Base-by-base conservation (phyloP, 1,140 invertebrate species). In the Thaumetopoea pityocampa region DNA sequence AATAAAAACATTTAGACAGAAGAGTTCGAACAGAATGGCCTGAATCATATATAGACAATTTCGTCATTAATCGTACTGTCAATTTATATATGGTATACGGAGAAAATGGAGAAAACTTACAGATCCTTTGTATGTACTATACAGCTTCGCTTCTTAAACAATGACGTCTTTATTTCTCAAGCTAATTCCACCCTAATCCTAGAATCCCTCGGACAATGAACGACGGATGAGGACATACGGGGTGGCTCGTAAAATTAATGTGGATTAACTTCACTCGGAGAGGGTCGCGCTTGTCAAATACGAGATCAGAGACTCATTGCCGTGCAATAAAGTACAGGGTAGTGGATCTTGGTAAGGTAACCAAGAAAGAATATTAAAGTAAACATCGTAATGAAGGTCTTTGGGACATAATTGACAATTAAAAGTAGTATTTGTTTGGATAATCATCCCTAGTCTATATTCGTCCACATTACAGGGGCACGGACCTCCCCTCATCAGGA, bases 211-310 rank as follows among this genome's bases (percentile, higher is more conserved):
- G 35, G 51, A 51, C 52, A 51, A 47, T 51, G 47, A 49, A 22
- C 9, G 34, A 19, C 14, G 28, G 34, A 34, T 29, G 41, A 36
- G 18, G 14, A 33, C 16, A n/a, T n/a, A n/a, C n/a, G n/a, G n/a
- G n/a, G n/a, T n/a, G n/a, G 42, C 27, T 51, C 47, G 42, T 57
- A 48, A 57, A 57, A 45, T 51, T 57, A 48, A 57, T 57, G 48
- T 51, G 35, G 42, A 29, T 38, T 38, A 28, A 18, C 26, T 40
- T 18, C 19, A 28, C 6, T 38, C 28, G 5, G 5, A 11, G 17
- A 29, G 4, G 1, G 23, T 24, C 23, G 35, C 40, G 51, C 46
- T 54, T 54, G 41, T 50, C 51, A 54, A 54, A 54, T 24, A 30
- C 51, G 35, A 19, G 37, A 38, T 50, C 26, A n/a, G n/a, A n/a